A percentile compares a stretch with the other conserved stretches of the same genome.
Evolutionary conservation across 2,888 invertebrate genomes (phyloP).

Genomic region (Nineta flava): DNA sequence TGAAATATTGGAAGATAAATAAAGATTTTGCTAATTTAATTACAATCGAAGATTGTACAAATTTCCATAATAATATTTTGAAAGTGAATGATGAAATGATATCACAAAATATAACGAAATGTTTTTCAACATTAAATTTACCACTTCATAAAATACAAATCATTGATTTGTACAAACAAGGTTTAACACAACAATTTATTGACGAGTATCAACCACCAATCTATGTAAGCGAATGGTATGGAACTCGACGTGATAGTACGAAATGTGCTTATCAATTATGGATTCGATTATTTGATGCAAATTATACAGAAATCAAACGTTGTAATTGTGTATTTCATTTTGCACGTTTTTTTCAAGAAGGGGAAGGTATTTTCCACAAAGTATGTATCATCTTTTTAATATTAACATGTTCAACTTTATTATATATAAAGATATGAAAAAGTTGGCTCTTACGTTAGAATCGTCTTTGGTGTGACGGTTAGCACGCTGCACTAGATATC

Average conservation of each 20-base stretch:
- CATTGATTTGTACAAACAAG: constrained; percentile 25
- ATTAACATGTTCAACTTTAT: too few species aligned
- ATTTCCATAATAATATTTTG: constrained; percentile 16
- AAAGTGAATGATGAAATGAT: constrained; percentile 21
- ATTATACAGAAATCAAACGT: not conserved
- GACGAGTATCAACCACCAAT: constrained; percentile 34
- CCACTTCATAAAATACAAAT: constrained; percentile 31
- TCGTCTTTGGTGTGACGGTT: too few species aligned
- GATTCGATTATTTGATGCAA: constrained; percentile 9
- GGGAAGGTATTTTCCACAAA: constrained; percentile 16
- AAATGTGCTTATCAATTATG: constrained; percentile 24
- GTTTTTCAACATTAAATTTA: constrained; percentile 37
- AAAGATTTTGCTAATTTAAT: constrained; percentile 29
- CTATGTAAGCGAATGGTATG: constrained; percentile 31
- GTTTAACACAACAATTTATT: constrained; percentile 26
- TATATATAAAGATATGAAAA: too few species aligned
- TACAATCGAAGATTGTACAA: constrained; percentile 30
- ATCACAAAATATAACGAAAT: constrained; percentile 25
- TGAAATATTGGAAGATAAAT: constrained; percentile 27
- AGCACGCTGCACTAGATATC: too few species aligned
- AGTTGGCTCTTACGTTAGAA: too few species aligned
- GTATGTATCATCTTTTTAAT: too few species aligned
- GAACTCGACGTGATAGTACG: constrained; percentile 32
- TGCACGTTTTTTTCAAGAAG: constrained; percentile 17
- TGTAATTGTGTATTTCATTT: not conserved